These are phyloP conservation scores for Argentina silus DNA, from an alignment of 2,797 vertebrate genomes.

Conservation along the genomic window DNA sequence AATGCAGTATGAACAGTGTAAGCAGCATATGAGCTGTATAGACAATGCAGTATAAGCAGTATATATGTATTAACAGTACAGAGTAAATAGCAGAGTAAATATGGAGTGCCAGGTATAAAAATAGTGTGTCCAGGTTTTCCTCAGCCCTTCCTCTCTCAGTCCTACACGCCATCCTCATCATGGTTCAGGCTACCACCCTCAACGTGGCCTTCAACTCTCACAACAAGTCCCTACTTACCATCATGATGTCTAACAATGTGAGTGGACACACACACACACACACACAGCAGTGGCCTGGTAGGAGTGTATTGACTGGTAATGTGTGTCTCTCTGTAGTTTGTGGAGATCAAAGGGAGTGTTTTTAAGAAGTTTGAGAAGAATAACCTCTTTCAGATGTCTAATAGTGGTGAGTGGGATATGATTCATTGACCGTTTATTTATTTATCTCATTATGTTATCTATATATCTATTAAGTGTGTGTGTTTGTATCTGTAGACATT, in stretches of 20 bases:
- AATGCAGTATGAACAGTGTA: no score
- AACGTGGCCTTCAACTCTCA: constrained; percentile 98
- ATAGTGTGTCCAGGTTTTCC: neutral
- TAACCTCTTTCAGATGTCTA: constrained; percentile 98
- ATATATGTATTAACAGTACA: no score
- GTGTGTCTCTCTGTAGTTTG: constrained; percentile 80
- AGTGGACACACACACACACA: constrained; percentile 61
- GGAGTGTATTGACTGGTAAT: neutral
- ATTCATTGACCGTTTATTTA: no score
- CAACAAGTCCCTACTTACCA: constrained; percentile 96
- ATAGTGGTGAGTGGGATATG: constrained; percentile 87
- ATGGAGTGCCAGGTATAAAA: no score
- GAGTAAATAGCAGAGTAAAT: no score
- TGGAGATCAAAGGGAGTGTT: constrained; percentile 98
- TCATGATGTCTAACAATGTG: constrained; percentile 99
- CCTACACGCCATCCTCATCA: constrained; percentile 94
- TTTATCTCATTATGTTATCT: neutral
- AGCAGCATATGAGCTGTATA: no score
- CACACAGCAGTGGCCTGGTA: neutral
- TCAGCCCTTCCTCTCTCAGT: constrained; percentile 70
- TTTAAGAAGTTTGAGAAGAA: constrained; percentile 99
- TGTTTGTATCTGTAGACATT: constrained; percentile 83
- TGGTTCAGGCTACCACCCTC: constrained; percentile 96
- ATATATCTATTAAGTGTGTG: no score
- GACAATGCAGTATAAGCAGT: no score